Conservation (phyloP, 2,797 vertebrate genomes). For the Acestrorhynchus altus region DNA sequence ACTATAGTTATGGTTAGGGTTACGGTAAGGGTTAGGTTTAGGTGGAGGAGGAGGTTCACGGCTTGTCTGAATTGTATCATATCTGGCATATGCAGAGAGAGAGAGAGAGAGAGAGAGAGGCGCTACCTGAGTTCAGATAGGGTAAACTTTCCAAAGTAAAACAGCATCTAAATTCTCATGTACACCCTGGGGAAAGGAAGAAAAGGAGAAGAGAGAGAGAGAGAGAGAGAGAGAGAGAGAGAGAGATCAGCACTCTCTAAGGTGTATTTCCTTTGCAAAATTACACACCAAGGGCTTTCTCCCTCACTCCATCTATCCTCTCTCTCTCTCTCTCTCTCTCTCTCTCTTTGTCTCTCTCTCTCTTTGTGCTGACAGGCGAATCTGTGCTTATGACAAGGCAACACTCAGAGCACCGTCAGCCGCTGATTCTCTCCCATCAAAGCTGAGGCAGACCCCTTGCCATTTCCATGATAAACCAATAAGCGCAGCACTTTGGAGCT, state of each 20-base stretch:
- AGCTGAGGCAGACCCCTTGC: slow-evolving; percentile 17
- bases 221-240: slow-evolving; percentile 23
- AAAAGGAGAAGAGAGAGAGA: slow-evolving; percentile 8
- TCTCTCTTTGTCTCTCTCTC: neutral
- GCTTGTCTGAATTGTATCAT: too few species aligned
- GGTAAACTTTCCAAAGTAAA: neutral
- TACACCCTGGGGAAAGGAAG: neutral
- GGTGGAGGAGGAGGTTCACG: too few species aligned
- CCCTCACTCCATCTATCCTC: neutral
- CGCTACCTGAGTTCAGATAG: neutral
- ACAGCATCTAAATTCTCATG: neutral
- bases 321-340: neutral
- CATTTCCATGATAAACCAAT: slow-evolving; percentile 38
- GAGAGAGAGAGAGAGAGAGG: neutral
- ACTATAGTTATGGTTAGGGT: too few species aligned
- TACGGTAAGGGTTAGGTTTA: too few species aligned
- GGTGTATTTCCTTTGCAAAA: slow-evolving; percentile 31
- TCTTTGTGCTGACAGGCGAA: slow-evolving; percentile 28
- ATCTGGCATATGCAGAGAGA: neutral
- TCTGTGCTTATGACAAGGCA: slow-evolving; percentile 19
- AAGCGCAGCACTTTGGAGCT: slow-evolving; percentile 28
- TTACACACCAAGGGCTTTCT: slow-evolving; percentile 21
- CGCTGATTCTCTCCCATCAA: slow-evolving; percentile 34
- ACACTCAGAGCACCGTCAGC: slow-evolving; percentile 16
- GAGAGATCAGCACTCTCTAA: slow-evolving; percentile 4